These are phyloP conservation scores for Triplophysa tibetana DNA, from an alignment of 2,113 vertebrate species.

Conservation along the genomic window DNA sequence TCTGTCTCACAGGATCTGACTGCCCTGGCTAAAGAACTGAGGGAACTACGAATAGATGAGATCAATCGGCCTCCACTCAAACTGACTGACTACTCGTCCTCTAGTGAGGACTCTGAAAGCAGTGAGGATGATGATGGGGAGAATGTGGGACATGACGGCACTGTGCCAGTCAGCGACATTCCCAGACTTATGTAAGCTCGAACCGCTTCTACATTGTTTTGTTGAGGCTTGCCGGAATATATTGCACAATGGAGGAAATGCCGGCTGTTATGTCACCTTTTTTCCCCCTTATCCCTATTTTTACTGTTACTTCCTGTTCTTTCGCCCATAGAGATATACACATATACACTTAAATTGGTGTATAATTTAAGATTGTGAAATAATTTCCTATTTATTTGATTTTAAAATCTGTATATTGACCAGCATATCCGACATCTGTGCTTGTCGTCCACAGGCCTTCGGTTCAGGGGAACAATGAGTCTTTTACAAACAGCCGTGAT, in stretches of 20 bases:
- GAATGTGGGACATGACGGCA: conserved; percentile 88
- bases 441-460: conserved; percentile 78
- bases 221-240: neutral
- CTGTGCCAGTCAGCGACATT: conserved; percentile 93
- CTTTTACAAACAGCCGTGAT: conserved; percentile 82
- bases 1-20: conserved; percentile 83
- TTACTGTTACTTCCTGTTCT: too few species aligned
- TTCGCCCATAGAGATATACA: too few species aligned
- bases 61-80: conserved; percentile 90
- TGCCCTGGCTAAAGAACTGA: conserved; percentile 91
- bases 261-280: neutral
- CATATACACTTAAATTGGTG: too few species aligned
- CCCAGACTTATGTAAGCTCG: conserved; percentile 91
- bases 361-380: too few species aligned
- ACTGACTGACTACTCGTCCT: conserved; percentile 96
- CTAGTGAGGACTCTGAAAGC: conserved; percentile 92
- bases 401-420: neutral
- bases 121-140: conserved; percentile 92
- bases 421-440: neutral
- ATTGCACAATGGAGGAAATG: neutral
- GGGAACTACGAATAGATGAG: conserved; percentile 93
- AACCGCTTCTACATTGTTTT: neutral
- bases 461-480: conserved; percentile 78
- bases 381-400: too few species aligned
- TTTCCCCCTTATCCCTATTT: neutral